Percentiles rank a stretch among this genome's conserved stretches.
phyloP scores from a whole-genome alignment of 2,113 vertebrate species.

The Meriones unguiculatus region DNA sequence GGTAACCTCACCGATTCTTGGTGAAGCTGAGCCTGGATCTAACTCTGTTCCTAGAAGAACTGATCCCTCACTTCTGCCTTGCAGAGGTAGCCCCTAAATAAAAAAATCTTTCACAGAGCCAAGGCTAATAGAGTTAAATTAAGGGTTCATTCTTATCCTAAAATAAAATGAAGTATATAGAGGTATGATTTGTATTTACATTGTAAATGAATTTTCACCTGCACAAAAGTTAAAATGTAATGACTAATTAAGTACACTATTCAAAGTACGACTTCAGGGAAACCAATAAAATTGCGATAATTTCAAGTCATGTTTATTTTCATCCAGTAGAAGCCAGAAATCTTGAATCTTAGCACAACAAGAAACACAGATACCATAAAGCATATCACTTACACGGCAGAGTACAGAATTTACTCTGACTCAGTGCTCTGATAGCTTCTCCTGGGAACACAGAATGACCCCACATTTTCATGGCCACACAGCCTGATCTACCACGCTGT shows the following conservation, averaged over 20 bases:
- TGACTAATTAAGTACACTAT: neutral
- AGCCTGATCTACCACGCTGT: neutral
- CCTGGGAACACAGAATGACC: neutral
- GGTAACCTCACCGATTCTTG: neutral
- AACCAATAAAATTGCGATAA: constrained; percentile 3
- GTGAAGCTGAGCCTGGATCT: neutral
- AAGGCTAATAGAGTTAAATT: neutral
- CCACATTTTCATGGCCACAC: neutral
- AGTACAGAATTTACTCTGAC: neutral
- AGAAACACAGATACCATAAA: neutral
- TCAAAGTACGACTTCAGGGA: neutral
- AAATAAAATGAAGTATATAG: neutral
- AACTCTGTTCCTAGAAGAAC: neutral
- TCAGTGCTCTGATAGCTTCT: neutral
- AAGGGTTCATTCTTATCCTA: neutral
- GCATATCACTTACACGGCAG: neutral
- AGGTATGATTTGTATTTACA: neutral
- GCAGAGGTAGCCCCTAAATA: neutral
- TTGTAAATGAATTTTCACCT: neutral
- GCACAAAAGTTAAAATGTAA: neutral
- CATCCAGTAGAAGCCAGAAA: neutral
- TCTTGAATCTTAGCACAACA: neutral
- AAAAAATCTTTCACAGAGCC: neutral
- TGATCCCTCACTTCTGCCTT: neutral
- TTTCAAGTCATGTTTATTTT: constrained; percentile 27